Evolutionary conservation across 2,113 vertebrate genomes (phyloP).

Genomic region (Chaenogobius annularis): DNA sequence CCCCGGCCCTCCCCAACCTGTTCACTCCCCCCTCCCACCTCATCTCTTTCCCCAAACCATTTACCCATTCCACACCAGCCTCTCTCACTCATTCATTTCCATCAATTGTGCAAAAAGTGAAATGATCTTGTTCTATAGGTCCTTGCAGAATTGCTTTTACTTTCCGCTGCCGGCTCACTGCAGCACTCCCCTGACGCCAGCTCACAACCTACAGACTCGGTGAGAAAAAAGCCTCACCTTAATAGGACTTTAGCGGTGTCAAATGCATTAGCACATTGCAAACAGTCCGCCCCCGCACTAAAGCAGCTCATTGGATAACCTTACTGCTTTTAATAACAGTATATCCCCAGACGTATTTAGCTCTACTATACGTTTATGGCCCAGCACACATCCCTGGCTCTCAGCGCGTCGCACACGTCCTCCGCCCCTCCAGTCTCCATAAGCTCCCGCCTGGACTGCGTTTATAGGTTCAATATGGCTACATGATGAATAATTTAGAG

Average conservation of each 20-base stretch:
- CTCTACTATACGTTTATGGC: conserved; percentile 50
- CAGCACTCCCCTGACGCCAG: conserved; percentile 29
- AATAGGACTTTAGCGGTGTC: conserved; percentile 28
- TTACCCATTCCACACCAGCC: conserved; percentile 40
- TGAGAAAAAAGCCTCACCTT: conserved; percentile 17
- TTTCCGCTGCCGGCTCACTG: conserved; percentile 36
- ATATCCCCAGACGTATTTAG: conserved; percentile 41
- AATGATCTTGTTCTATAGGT: conserved; percentile 22
- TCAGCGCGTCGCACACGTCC: conserved; percentile 17
- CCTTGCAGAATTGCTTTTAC: conserved; percentile 11
- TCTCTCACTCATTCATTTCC: conserved; percentile 17
- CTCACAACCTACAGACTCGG: conserved; percentile 18
- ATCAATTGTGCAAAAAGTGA: conserved; percentile 16
- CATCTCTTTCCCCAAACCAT: conserved; percentile 34
- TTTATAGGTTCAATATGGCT: conserved; percentile 9
- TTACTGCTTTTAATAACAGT: conserved; percentile 51
- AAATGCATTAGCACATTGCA: conserved; percentile 27
- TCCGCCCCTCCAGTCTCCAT: conserved; percentile 11
- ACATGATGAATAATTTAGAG: conserved; percentile 4
- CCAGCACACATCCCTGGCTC: conserved; percentile 32
- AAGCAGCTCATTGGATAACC: conserved; percentile 38
- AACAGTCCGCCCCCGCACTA: conserved; percentile 26
- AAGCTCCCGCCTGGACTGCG: not conserved
- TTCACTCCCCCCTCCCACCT: not conserved
- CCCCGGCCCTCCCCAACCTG: conserved; percentile 44